These are phyloP conservation scores for Zaprionus kolodkinae DNA, from an alignment of 1,140 invertebrate genomes.

Conservation along the genomic window DNA sequence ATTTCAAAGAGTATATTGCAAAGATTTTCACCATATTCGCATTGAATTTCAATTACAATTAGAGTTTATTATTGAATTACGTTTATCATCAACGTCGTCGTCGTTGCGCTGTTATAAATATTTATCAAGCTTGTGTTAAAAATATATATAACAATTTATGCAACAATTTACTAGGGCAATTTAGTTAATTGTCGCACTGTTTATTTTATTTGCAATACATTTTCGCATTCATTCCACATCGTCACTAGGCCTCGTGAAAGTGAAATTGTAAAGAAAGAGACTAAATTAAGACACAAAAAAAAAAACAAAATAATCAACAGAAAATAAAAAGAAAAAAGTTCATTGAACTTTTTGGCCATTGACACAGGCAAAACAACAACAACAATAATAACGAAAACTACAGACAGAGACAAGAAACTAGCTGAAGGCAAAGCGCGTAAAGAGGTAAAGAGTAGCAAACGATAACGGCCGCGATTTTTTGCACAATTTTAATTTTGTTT, in stretches of 20 bases:
- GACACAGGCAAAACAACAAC: constrained; percentile 47
- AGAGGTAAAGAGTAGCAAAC: constrained; percentile 57
- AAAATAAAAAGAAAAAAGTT: constrained; percentile 57
- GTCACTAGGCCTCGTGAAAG: constrained; percentile 57
- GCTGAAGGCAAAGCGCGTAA: constrained; percentile 48
- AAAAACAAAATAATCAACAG: constrained; percentile 44
- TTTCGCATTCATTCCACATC: background rate
- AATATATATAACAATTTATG: constrained; percentile 2
- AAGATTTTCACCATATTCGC: background rate
- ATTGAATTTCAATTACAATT: background rate
- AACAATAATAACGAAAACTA: constrained; percentile 7
- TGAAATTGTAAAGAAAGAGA: constrained; percentile 58
- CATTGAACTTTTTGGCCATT: constrained; percentile 77
- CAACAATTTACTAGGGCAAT: constrained; percentile 1
- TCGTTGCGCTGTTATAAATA: background rate
- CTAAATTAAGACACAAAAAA: constrained; percentile 61
- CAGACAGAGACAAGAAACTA: constrained; percentile 56
- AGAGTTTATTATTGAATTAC: background rate
- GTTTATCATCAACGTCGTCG: background rate
- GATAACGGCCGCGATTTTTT: constrained; percentile 57
- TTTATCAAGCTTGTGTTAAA: background rate
- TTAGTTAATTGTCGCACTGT: constrained; percentile 1
- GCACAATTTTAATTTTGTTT: constrained; percentile 48
- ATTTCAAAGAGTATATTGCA: background rate
- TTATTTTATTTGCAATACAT: background rate